Percentiles rank a stretch among this genome's conserved stretches.
These are phyloP conservation scores for Cyphomyrus plagiostoma DNA, from an alignment of 2,113 vertebrate genomes.

Conservation along the genomic window DNA sequence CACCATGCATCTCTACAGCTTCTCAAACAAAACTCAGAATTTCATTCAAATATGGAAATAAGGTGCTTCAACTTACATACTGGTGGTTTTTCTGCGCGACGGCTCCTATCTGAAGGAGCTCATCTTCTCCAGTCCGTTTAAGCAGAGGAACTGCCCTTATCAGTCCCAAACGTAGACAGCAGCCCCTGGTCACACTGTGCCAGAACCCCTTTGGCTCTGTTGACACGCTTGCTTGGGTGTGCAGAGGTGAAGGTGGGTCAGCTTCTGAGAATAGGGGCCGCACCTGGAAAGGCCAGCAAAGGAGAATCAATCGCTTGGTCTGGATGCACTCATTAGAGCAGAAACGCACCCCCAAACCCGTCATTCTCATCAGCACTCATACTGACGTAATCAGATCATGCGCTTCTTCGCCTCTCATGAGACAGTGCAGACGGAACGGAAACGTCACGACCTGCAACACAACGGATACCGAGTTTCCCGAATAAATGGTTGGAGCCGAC, in stretches of 20 bases:
- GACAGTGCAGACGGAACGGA: not conserved
- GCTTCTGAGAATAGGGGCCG: not conserved
- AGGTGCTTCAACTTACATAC: not conserved
- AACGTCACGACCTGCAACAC: not conserved
- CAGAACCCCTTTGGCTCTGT: not conserved
- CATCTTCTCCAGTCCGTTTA: not conserved
- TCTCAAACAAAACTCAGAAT: not conserved
- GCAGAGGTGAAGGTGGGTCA: not conserved
- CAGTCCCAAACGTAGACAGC: not conserved
- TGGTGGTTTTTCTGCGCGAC: not conserved
- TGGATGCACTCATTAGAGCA: not conserved
- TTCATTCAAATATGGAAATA: not conserved
- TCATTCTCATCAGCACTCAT: not conserved
- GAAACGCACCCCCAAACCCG: not conserved
- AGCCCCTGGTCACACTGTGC: not conserved
- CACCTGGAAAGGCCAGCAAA: slow-evolving; percentile 4
- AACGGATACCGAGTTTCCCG: not conserved
- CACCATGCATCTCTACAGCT: not conserved
- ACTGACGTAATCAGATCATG: not conserved
- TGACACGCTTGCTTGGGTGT: not conserved
- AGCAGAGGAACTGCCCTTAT: slow-evolving; percentile 1
- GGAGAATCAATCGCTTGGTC: not conserved
- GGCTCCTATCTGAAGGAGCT: slow-evolving; percentile 15
- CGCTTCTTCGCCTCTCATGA: not conserved
- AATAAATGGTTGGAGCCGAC: not conserved